Percentiles rank a stretch among this genome's conserved stretches.
Evolutionary conservation across 2,888 invertebrate genomes (phyloP).

Genomic region (Conomelus anceps): DNA sequence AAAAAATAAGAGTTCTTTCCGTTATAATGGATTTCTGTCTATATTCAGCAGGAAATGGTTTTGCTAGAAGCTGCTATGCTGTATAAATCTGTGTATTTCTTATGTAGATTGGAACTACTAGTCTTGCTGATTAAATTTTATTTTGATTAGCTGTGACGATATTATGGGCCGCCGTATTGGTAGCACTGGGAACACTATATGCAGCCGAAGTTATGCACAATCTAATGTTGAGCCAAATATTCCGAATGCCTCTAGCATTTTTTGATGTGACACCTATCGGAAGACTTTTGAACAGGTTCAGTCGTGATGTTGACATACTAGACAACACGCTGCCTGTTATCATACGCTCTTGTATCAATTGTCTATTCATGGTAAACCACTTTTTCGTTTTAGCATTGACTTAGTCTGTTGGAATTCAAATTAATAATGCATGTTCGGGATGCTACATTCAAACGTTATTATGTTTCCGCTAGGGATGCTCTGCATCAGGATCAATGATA

Average conservation of each 20-base stretch:
- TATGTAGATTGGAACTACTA: neutral
- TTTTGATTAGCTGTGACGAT: neutral
- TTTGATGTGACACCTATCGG: constrained; percentile 76
- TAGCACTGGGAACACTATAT: constrained; percentile 1
- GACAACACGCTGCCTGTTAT: constrained; percentile 66
- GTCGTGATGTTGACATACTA: constrained; percentile 65
- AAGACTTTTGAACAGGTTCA: constrained; percentile 70
- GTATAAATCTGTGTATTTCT: neutral
- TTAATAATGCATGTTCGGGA: neutral
- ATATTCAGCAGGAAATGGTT: too few relatives aligned
- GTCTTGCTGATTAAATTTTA: constrained; percentile 8
- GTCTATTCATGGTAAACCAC: constrained; percentile 26
- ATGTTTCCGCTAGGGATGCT: too few relatives aligned
- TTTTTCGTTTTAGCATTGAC: neutral
- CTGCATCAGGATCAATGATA: neutral
- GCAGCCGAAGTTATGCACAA: constrained; percentile 48
- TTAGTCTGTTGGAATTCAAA: neutral
- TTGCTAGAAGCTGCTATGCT: too few relatives aligned
- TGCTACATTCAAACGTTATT: neutral
- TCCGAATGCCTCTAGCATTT: constrained; percentile 64
- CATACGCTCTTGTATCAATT: constrained; percentile 57
- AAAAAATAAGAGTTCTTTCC: too few relatives aligned
- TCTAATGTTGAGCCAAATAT: constrained; percentile 55
- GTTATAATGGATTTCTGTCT: too few relatives aligned
- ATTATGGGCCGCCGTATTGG: neutral